phyloP scores from a whole-genome alignment of 2,888 invertebrate species.

The Cryptus armator region DNA sequence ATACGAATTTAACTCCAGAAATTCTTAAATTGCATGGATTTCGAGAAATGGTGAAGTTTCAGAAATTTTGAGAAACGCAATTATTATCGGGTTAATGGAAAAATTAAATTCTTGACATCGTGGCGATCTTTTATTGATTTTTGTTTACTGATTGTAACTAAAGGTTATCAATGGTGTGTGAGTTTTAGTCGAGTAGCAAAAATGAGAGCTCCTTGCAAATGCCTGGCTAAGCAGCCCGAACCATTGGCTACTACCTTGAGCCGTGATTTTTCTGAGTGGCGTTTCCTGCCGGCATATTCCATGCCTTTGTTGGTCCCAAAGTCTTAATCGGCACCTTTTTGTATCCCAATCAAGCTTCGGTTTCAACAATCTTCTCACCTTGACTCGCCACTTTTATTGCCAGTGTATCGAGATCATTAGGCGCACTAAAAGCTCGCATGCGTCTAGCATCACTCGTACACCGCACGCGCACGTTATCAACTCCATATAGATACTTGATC shows the following conservation, averaged over 20 bases:
- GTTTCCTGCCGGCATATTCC: slow-evolving; percentile 80
- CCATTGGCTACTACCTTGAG: slow-evolving; percentile 81
- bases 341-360: slow-evolving; percentile 83
- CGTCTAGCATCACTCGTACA: slow-evolving; percentile 4
- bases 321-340: slow-evolving; percentile 83
- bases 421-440: slow-evolving; percentile 54
- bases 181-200: background rate
- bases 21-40: background rate
- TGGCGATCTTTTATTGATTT: no score
- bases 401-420: slow-evolving; percentile 55
- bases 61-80: background rate
- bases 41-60: background rate
- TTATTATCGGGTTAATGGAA: background rate
- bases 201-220: slow-evolving; percentile 44
- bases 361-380: slow-evolving; percentile 83
- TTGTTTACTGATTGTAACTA: background rate
- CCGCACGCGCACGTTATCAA: background rate
- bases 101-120: background rate
- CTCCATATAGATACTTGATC: background rate
- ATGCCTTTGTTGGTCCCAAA: slow-evolving; percentile 78
- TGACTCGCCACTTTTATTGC: slow-evolving; percentile 73
- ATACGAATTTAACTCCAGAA: background rate
- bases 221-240: slow-evolving; percentile 51
- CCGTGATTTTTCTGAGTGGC: slow-evolving; percentile 83
- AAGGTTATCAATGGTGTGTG: background rate